Percentiles rank a stretch among this genome's conserved stretches.
phyloP scores from a whole-genome alignment of 37 sponge, comb jelly and placozoan species.

The Bolinopsis microptera region DNA sequence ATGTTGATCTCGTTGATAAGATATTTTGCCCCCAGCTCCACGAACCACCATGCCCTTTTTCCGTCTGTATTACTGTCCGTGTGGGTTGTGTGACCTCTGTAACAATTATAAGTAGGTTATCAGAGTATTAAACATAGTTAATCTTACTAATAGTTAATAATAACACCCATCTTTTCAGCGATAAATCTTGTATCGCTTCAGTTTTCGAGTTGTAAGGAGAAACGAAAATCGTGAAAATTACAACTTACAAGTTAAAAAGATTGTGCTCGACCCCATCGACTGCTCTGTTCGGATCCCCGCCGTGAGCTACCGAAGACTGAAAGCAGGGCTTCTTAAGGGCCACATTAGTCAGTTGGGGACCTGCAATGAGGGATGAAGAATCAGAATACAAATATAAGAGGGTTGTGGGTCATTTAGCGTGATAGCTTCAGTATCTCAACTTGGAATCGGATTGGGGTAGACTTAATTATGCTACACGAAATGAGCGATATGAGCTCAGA shows the following conservation, averaged over 20 bases:
- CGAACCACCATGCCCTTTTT: constrained; percentile 11
- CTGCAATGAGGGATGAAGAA: too few relatives aligned
- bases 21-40: background rate
- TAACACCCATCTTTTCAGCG: too few relatives aligned
- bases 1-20: background rate
- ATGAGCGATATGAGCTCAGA: too few relatives aligned
- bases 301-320: constrained; percentile 7
- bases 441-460: too few relatives aligned
- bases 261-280: background rate
- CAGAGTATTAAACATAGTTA: background rate
- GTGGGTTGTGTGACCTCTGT: background rate
- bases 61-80: background rate
- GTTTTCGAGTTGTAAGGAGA: too few relatives aligned
- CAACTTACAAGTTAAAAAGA: background rate
- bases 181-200: too few relatives aligned
- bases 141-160: too few relatives aligned
- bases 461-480: too few relatives aligned
- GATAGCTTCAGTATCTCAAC: too few relatives aligned
- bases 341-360: background rate
- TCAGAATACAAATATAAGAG: too few relatives aligned
- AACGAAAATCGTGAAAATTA: too few relatives aligned
- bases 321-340: background rate
- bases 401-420: too few relatives aligned
- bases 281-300: background rate
- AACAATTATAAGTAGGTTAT: background rate